Evolutionary conservation across 2,888 invertebrate genomes (phyloP).

Genomic region (Drosophila ezoana): DNA sequence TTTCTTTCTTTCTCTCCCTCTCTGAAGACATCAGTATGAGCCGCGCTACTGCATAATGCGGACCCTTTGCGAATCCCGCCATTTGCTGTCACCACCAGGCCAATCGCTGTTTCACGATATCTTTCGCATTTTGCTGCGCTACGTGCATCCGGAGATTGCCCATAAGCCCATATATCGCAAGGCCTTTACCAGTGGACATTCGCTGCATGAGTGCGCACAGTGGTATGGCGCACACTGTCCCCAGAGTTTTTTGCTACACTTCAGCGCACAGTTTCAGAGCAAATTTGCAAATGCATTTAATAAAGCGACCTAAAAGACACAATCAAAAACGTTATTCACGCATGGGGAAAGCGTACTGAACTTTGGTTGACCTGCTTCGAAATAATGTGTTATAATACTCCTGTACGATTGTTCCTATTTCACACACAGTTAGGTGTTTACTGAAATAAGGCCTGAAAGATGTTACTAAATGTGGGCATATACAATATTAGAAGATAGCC

Average conservation of each 20-base stretch:
- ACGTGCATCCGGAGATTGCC: conserved; percentile 79
- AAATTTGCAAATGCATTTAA: conserved; percentile 48
- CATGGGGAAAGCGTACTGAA: conserved; percentile 1
- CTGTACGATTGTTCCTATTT: too few species aligned
- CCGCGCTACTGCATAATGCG: conserved; percentile 87
- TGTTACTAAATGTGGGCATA: too few species aligned
- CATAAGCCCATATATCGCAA: conserved; percentile 59
- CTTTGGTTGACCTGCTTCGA: background rate
- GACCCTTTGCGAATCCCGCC: conserved; percentile 89
- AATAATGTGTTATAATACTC: too few species aligned
- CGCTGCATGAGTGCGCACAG: conserved; percentile 72
- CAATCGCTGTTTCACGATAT: conserved; percentile 89
- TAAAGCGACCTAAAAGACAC: conserved; percentile 33
- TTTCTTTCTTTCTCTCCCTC: background rate
- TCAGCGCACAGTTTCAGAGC: conserved; percentile 58
- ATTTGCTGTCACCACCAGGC: conserved; percentile 87
- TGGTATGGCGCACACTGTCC: conserved; percentile 81
- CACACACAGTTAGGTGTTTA: too few species aligned
- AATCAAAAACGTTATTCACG: conserved; percentile 10
- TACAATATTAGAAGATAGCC: too few species aligned
- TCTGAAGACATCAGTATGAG: conserved; percentile 71
- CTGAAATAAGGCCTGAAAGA: too few species aligned
- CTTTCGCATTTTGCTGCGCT: conserved; percentile 88
- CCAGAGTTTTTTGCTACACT: conserved; percentile 78
- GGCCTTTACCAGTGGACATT: conserved; percentile 66